These are phyloP conservation scores for Andrena chrysosceles DNA, from an alignment of 2,888 invertebrate genomes.

Conservation along the genomic window DNA sequence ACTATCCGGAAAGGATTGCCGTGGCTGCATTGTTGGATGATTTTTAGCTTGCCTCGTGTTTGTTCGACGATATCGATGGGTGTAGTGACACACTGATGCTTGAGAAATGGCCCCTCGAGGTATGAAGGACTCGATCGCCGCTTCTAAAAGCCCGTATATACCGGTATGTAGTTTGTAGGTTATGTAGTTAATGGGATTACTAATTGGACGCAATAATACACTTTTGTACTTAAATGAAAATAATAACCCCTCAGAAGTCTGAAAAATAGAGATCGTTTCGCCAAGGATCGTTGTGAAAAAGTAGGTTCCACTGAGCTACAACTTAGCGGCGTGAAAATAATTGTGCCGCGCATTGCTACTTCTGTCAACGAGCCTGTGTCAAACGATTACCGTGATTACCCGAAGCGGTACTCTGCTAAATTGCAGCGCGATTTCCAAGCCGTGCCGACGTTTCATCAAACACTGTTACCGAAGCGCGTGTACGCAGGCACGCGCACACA, in stretches of 20 bases:
- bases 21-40: neutral
- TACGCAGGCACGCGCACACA: neutral
- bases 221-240: no score
- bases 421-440: slow-evolving; percentile 11
- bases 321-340: neutral
- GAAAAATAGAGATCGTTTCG: neutral
- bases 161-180: neutral
- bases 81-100: neutral
- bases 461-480: slow-evolving; percentile 32
- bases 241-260: no score
- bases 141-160: neutral
- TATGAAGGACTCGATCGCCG: neutral
- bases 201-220: neutral
- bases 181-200: neutral
- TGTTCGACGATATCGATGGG: slow-evolving; percentile 5
- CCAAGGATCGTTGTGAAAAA: neutral
- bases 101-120: neutral
- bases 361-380: neutral
- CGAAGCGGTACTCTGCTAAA: slow-evolving; percentile 16
- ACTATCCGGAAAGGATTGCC: neutral
- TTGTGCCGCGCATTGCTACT: neutral
- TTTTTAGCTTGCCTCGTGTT: slow-evolving; percentile 4
- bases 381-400: neutral
- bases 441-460: slow-evolving; percentile 33
- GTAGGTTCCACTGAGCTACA: neutral